Evolutionary conservation across 2,113 vertebrate genomes (phyloP).

Genomic region (Sinocyclocheilus anshuiensis): DNA sequence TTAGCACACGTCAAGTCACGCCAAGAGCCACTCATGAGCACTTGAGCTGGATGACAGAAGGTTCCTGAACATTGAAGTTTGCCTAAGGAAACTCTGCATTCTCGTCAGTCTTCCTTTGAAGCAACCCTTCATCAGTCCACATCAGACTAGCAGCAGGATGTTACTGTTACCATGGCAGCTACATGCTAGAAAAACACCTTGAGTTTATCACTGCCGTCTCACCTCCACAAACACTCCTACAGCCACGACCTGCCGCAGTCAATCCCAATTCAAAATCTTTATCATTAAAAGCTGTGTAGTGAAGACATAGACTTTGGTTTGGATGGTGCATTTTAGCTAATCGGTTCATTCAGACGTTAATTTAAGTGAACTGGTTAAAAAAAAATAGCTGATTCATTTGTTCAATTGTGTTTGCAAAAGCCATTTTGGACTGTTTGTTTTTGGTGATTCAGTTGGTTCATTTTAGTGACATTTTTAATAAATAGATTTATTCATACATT

Average conservation of each 20-base stretch:
- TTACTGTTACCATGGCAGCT: constrained; percentile 62
- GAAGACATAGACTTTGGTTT: background rate
- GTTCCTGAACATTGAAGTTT: background rate
- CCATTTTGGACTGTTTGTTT: background rate
- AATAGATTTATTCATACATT: background rate
- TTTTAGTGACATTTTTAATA: background rate
- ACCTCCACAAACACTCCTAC: background rate
- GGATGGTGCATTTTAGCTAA: background rate
- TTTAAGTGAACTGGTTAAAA: background rate
- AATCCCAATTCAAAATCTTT: background rate
- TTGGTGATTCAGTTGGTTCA: background rate
- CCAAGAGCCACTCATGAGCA: constrained; percentile 1
- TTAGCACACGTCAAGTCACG: background rate
- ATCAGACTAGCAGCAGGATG: constrained; percentile 11
- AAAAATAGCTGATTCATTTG: background rate
- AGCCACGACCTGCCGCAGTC: no score
- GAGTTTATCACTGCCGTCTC: background rate
- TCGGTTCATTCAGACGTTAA: background rate
- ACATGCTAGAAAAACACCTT: background rate
- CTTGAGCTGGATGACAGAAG: background rate
- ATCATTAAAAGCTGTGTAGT: background rate
- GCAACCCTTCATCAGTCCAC: constrained; percentile 4
- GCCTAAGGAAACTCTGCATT: background rate
- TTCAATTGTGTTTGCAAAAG: background rate
- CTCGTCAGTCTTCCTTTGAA: background rate